Evolutionary conservation across 2,113 vertebrate species (phyloP).

Genomic region (Cheilinus undulatus): DNA sequence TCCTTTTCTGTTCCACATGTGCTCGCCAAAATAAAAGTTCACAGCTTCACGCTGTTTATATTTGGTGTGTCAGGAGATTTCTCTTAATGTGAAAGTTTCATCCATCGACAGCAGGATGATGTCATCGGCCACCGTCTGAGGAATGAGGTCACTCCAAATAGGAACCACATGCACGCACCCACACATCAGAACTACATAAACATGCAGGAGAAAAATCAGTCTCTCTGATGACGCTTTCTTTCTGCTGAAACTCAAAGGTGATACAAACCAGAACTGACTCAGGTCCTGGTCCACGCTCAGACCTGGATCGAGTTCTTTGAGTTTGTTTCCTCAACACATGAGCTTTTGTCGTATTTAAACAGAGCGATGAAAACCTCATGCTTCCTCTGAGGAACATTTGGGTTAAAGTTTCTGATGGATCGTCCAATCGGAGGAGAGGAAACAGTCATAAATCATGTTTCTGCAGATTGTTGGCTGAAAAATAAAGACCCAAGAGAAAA

Average conservation of each 20-base stretch:
- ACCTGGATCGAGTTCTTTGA: not conserved
- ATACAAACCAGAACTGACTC: not conserved
- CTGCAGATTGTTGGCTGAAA: not conserved
- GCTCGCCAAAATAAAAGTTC: constrained; percentile 46
- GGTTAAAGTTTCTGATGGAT: constrained; percentile 13
- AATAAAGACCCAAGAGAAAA: not conserved
- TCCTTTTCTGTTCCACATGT: not conserved
- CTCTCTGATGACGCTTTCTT: not conserved
- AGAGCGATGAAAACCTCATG: not conserved
- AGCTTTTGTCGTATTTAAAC: too few relatives aligned
- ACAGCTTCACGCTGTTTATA: not conserved
- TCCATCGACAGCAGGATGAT: constrained; percentile 66
- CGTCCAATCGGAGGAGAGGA: constrained; percentile 21
- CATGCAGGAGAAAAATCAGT: not conserved
- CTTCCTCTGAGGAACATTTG: not conserved
- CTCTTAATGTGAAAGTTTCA: constrained; percentile 29
- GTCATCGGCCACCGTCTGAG: constrained; percentile 62
- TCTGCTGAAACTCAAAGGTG: not conserved
- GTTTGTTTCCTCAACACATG: not conserved
- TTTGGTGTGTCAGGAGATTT: constrained; percentile 7
- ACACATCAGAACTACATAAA: constrained; percentile 17
- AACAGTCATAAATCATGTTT: not conserved
- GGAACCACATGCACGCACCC: constrained; percentile 63
- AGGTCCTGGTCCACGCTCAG: not conserved
- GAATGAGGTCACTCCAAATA: constrained; percentile 78